These are phyloP conservation scores for Artemia sinica DNA, from an alignment of 2,888 invertebrate genomes.

Conservation along the genomic window DNA sequence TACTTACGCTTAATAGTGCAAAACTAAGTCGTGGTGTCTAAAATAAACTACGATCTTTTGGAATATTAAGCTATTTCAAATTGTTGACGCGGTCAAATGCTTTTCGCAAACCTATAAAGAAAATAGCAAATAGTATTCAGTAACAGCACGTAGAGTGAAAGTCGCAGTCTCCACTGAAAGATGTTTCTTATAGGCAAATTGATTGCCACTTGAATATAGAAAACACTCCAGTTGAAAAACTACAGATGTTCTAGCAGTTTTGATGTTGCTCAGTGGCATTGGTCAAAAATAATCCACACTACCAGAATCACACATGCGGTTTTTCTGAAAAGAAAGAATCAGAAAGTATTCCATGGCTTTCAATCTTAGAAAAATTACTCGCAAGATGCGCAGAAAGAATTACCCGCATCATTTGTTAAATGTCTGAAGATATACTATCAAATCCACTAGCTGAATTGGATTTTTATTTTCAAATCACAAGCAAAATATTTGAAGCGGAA, in stretches of 20 bases:
- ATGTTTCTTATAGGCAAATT: not conserved
- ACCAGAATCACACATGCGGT: not conserved
- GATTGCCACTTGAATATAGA: too few species aligned
- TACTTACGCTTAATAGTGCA: too few species aligned
- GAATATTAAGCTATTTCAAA: too few species aligned
- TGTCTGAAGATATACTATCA: not conserved
- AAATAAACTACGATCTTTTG: too few species aligned
- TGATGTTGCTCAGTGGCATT: not conserved
- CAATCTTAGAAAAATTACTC: not conserved
- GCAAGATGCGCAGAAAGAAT: not conserved
- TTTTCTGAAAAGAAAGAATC: not conserved
- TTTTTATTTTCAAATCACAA: not conserved
- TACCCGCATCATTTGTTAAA: not conserved
- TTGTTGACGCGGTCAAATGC: too few species aligned
- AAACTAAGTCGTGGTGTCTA: too few species aligned
- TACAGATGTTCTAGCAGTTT: not conserved
- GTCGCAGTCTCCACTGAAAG: not conserved
- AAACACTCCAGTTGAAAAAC: not conserved
- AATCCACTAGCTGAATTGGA: not conserved
- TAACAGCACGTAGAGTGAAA: conserved; percentile 8
- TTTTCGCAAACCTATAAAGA: not conserved
- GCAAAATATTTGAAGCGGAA: too few species aligned
- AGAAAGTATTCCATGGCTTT: not conserved
- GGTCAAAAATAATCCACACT: not conserved
- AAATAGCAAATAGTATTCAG: not conserved